phyloP scores from a whole-genome alignment of 2,888 invertebrate species.

The Hydropsyche betteni region DNA sequence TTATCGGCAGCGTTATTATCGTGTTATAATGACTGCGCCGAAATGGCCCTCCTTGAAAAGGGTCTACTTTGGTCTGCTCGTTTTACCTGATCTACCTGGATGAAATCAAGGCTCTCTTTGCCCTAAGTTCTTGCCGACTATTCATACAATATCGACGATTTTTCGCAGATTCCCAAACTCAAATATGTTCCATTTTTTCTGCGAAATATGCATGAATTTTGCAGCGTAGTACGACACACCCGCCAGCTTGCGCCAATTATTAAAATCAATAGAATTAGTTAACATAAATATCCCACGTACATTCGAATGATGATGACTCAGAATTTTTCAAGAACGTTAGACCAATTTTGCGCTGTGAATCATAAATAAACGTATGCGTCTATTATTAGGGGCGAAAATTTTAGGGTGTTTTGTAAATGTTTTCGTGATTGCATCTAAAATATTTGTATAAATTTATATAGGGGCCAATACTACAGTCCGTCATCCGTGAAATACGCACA shows the following conservation, averaged over 20 bases:
- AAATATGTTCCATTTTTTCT: neutral
- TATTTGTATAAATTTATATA: slow-evolving; percentile 9
- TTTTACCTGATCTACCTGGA: neutral
- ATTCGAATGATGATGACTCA: slow-evolving; percentile 14
- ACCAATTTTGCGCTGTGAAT: too few species aligned
- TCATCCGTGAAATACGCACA: neutral
- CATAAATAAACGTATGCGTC: too few species aligned
- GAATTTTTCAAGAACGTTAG: neutral
- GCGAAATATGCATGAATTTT: neutral
- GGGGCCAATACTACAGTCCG: too few species aligned
- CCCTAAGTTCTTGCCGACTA: neutral
- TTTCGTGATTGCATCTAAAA: neutral
- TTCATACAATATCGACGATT: neutral
- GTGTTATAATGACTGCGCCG: slow-evolving; percentile 14
- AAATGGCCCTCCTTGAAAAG: neutral
- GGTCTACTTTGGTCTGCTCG: neutral
- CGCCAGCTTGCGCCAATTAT: too few species aligned
- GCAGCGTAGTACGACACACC: too few species aligned
- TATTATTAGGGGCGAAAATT: too few species aligned
- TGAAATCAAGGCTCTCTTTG: too few species aligned
- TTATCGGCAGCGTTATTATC: slow-evolving; percentile 22
- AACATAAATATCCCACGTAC: too few species aligned
- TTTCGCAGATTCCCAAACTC: neutral
- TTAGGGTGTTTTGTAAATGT: neutral
- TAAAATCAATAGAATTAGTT: too few species aligned